Evolutionary conservation across 2,113 vertebrate genomes (phyloP), one percentile per base, ranked within the genome.

Genomic region (Salvelinus namaycush): DNA sequence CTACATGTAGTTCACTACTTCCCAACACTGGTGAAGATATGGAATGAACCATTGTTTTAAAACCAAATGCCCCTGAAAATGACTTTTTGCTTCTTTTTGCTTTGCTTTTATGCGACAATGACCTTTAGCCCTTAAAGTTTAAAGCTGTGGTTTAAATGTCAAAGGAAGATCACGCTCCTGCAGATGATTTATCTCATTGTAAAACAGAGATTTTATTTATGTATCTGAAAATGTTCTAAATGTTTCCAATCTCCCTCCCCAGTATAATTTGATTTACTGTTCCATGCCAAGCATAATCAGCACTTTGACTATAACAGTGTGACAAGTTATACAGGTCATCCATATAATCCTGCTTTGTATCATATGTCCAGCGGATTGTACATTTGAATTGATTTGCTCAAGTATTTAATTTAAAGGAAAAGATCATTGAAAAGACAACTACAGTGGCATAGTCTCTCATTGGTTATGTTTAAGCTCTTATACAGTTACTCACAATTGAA

Each of bases 41-140:
- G n/a, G 59, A 62, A 77, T 76, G n/a, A 82, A 54, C 26, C 22
- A 59, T 44, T 77, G 48, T 64, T 59, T 54, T 54, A 54, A 54
- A 54, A 5, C 31, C 26, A 72, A 49, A 77, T 54, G 44, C 81
- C 29, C 11, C 59, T 31, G 62, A 3, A 5, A 60, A 29, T 27
- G 70, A 12, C 34, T 70, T 48, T 70, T 34, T 73, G 51, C 22
- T 31, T 75, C 13, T 44, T 70, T 31, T 29, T 62, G 5, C 29
- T 8, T 57, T 64, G 34, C 12, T 79, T 81, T 69, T 51, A 68
- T 75, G 70, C 74, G 34, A 54, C 44, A 12, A 65, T 80, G 77
- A 76, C 84, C 77, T 88, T 88, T 86, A 1, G 48, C 65, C 18
- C 27, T 34, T 48, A 57, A 14, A 6, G 60, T 67, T 66, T 73